Percentiles rank a stretch among this genome's conserved stretches.
phyloP scores from a whole-genome alignment of 2,797 vertebrate species.

The Ptychadena robeensis region DNA sequence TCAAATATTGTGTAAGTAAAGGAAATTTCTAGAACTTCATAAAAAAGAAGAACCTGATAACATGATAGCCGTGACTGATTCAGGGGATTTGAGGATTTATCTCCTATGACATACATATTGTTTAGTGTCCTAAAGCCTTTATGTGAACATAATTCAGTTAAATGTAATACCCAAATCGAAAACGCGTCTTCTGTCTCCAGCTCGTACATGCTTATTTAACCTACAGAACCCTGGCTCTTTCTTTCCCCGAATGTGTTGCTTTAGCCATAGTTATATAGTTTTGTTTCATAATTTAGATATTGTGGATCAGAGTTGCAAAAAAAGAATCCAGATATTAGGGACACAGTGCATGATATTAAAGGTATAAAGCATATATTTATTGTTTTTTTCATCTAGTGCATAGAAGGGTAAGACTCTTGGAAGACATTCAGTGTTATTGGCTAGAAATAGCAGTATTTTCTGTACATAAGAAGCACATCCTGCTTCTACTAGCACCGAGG shows the following conservation, averaged over 20 bases:
- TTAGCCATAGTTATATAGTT: background rate
- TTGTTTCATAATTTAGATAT: background rate
- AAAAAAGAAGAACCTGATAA: background rate
- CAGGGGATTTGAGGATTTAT: background rate
- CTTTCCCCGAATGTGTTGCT: background rate
- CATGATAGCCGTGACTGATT: background rate
- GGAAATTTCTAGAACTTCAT: conserved; percentile 25
- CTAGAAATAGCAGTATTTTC: conserved; percentile 27
- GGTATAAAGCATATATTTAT: conserved; percentile 41
- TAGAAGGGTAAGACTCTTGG: conserved; percentile 21
- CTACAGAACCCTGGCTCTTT: background rate
- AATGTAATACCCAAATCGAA: background rate
- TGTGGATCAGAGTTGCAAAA: background rate
- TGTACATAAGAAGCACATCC: conserved; percentile 2
- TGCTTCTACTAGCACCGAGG: conserved; percentile 1
- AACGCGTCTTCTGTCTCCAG: background rate
- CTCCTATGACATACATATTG: background rate
- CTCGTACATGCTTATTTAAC: background rate
- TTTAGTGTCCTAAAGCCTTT: background rate
- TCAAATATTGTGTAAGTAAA: conserved; percentile 9
- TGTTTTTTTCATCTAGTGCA: conserved; percentile 28
- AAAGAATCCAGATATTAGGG: conserved; percentile 24
- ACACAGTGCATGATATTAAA: conserved; percentile 21
- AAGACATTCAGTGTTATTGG: conserved; percentile 36
- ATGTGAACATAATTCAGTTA: background rate